Conservation (phyloP, 2,113 vertebrate species). For the Serinus canaria region DNA sequence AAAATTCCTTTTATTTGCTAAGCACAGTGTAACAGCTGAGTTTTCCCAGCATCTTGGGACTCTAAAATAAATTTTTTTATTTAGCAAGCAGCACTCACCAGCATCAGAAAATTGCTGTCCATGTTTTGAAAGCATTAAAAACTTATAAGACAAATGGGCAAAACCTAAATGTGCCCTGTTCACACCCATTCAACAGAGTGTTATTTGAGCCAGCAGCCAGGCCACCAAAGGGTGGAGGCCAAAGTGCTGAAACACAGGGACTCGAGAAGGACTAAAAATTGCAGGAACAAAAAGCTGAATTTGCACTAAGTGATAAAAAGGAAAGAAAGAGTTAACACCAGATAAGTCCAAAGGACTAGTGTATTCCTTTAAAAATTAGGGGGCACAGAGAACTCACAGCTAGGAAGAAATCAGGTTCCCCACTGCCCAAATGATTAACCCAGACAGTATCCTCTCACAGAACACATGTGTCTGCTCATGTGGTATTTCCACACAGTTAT, state of each 20-base stretch:
- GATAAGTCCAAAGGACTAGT: neutral
- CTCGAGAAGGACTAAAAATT: fast-evolving
- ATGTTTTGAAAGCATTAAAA: neutral
- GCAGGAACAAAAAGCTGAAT: neutral
- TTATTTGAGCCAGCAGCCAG: fast-evolving
- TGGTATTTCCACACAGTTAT: neutral
- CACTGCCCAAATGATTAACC: fast-evolving
- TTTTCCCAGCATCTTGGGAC: neutral
- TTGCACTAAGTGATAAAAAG: neutral
- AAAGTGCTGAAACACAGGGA: neutral
- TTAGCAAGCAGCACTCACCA: neutral
- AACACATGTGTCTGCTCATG: fast-evolving
- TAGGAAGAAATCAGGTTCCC: neutral
- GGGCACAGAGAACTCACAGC: neutral
- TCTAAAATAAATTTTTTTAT: neutral
- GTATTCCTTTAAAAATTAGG: neutral
- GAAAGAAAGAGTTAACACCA: fast-evolving
- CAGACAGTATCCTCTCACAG: fast-evolving
- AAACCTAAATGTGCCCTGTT: neutral
- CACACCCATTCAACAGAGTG: fast-evolving
- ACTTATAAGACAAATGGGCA: neutral
- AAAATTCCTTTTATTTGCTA: neutral
- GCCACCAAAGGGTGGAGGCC: no score
- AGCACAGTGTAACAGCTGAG: neutral
- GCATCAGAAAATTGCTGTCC: neutral